A percentile compares a stretch with the other conserved stretches of the same genome.
Conservation (phyloP, 2,888 invertebrate species). For the Drosophila formosana region DNA sequence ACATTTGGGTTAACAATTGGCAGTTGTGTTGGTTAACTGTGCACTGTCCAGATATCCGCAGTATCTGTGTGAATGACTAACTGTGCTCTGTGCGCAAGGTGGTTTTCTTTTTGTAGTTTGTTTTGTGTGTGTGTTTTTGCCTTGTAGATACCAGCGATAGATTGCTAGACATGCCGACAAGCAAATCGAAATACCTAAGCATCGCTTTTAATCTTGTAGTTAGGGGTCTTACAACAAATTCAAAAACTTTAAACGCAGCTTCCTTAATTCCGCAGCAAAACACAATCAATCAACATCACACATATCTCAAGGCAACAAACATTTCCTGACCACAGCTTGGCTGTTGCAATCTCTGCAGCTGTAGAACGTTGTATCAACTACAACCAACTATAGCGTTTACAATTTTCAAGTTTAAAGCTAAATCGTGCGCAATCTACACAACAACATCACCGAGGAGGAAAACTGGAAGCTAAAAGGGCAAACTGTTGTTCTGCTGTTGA, state of each 20-base stretch:
- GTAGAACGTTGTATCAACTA: slow-evolving; percentile 61
- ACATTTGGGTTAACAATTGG: slow-evolving; percentile 79
- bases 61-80: slow-evolving; percentile 65
- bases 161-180: slow-evolving; percentile 48
- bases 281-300: slow-evolving; percentile 53
- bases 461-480: slow-evolving; percentile 42
- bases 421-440: slow-evolving; percentile 56
- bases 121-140: slow-evolving; percentile 16
- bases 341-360: slow-evolving; percentile 44
- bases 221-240: slow-evolving; percentile 17
- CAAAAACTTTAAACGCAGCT: slow-evolving; percentile 49
- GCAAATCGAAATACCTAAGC: slow-evolving; percentile 47
- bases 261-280: slow-evolving; percentile 62
- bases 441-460: slow-evolving; percentile 2
- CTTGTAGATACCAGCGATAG: slow-evolving; percentile 24
- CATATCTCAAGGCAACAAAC: slow-evolving; percentile 39
- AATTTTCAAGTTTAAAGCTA: slow-evolving; percentile 73
- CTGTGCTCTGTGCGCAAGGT: slow-evolving; percentile 75
- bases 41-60: slow-evolving; percentile 62
- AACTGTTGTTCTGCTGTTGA: slow-evolving; percentile 14
- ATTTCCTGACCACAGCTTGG: slow-evolving; percentile 35
- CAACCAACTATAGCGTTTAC: not conserved
- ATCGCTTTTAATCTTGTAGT: slow-evolving; percentile 23
- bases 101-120: slow-evolving; percentile 61
- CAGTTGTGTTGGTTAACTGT: slow-evolving; percentile 69